A percentile compares a stretch with the other conserved stretches of the same genome.
Conservation (phyloP, 2,797 vertebrate genomes). For the Sternotherus odoratus region DNA sequence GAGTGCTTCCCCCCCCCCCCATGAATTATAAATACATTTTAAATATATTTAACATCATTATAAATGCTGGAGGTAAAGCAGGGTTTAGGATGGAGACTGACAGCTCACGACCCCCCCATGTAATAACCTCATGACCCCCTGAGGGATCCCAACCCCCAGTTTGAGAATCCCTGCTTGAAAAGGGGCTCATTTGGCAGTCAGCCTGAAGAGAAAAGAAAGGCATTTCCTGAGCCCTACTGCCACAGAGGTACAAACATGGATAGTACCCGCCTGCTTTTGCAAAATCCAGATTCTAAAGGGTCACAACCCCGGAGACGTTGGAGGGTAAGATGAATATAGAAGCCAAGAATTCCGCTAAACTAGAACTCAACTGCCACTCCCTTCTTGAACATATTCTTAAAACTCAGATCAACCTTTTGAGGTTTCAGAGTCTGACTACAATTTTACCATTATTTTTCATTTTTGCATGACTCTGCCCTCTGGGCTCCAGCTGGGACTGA, state of each 20-base stretch:
- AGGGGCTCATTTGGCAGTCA: conserved; percentile 3
- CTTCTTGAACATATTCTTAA: not conserved
- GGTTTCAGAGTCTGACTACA: not conserved
- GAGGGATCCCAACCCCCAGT: too few relatives aligned
- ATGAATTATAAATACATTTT: too few relatives aligned
- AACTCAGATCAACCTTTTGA: not conserved
- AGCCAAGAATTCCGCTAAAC: not conserved
- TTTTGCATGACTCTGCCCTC: not conserved
- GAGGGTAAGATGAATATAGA: not conserved
- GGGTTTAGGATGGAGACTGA: too few relatives aligned
- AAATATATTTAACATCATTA: too few relatives aligned
- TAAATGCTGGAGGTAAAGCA: too few relatives aligned
- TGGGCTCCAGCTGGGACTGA: conserved; percentile 4
- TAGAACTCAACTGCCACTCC: not conserved
- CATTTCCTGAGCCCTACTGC: not conserved
- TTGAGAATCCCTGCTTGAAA: rapidly evolving
- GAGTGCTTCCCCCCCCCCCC: too few relatives aligned
- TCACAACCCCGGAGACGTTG: not conserved
- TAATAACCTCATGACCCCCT: too few relatives aligned
- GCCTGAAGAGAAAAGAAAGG: conserved; percentile 18
- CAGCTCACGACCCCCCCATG: too few relatives aligned
- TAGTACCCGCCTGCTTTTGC: not conserved
- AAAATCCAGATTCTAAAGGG: not conserved
- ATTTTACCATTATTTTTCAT: not conserved
- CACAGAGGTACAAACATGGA: conserved; percentile 50